phyloP scores from a whole-genome alignment of 2,888 invertebrate species.

The Coleophora flavipennella region DNA sequence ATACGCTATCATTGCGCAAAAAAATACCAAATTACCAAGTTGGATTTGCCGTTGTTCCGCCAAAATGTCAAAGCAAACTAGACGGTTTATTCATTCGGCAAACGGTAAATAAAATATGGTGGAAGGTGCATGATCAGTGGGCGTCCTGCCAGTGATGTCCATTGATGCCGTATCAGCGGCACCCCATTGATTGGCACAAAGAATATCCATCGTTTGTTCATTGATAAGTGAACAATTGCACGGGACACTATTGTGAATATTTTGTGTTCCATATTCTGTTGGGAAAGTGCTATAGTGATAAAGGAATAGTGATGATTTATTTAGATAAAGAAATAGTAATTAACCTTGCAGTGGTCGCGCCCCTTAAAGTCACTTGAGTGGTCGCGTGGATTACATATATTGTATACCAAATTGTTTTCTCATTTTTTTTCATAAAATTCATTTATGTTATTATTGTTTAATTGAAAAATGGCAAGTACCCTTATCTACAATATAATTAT shows the following conservation, averaged over 20 bases:
- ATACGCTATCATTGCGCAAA: slow-evolving; percentile 67
- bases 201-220: slow-evolving; percentile 54
- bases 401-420: too few relatives aligned
- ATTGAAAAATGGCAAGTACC: too few relatives aligned
- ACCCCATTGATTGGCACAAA: slow-evolving; percentile 64
- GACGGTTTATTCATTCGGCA: background rate
- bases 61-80: too few relatives aligned
- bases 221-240: slow-evolving; percentile 54
- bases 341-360: too few relatives aligned
- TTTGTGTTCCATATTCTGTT: slow-evolving; percentile 27
- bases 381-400: too few relatives aligned
- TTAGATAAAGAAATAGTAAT: too few relatives aligned
- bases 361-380: too few relatives aligned
- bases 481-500: too few relatives aligned
- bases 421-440: too few relatives aligned
- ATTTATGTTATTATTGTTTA: too few relatives aligned
- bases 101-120: slow-evolving; percentile 14
- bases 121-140: slow-evolving; percentile 29
- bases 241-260: slow-evolving; percentile 42
- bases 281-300: slow-evolving; percentile 15
- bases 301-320: slow-evolving; percentile 1
- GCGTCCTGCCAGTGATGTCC: slow-evolving; percentile 42
- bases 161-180: slow-evolving; percentile 63
- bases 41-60: slow-evolving; percentile 8
- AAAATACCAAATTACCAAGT: slow-evolving; percentile 31